Conservation (phyloP, 2,888 invertebrate species). For the Drosophila monieri region DNA sequence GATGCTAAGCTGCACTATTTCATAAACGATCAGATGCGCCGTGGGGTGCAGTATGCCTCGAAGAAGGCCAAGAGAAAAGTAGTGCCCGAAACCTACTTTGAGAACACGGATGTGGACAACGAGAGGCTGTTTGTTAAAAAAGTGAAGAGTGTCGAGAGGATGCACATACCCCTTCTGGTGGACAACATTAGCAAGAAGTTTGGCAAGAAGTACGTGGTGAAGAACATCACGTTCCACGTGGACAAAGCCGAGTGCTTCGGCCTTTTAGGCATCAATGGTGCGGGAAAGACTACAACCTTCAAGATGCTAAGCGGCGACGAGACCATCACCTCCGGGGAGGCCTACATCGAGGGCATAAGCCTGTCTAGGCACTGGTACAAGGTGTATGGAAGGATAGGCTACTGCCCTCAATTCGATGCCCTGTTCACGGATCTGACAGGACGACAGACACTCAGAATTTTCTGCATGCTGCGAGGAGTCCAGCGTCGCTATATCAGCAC, state of each 20-base stretch:
- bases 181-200: constrained; percentile 90
- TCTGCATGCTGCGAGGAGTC: constrained; percentile 86
- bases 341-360: constrained; percentile 86
- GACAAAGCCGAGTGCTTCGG: constrained; percentile 90
- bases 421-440: constrained; percentile 88
- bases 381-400: constrained; percentile 86
- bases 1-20: constrained; percentile 20
- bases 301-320: constrained; percentile 94
- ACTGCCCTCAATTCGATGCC: constrained; percentile 90
- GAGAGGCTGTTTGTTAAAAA: constrained; percentile 86
- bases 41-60: background rate
- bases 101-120: constrained; percentile 81
- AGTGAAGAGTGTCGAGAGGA: constrained; percentile 81
- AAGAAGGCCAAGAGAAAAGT: background rate
- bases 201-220: constrained; percentile 89
- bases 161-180: constrained; percentile 85
- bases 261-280: constrained; percentile 91
- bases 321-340: constrained; percentile 88
- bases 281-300: constrained; percentile 94
- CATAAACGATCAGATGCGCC: background rate
- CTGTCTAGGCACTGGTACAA: constrained; percentile 85
- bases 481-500: constrained; percentile 78
- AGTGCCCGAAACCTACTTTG: constrained; percentile 52
- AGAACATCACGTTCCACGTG: constrained; percentile 87
- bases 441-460: constrained; percentile 87